These are phyloP conservation scores for Pygocentrus nattereri DNA, from an alignment of 2,797 vertebrate genomes.

Conservation along the genomic window DNA sequence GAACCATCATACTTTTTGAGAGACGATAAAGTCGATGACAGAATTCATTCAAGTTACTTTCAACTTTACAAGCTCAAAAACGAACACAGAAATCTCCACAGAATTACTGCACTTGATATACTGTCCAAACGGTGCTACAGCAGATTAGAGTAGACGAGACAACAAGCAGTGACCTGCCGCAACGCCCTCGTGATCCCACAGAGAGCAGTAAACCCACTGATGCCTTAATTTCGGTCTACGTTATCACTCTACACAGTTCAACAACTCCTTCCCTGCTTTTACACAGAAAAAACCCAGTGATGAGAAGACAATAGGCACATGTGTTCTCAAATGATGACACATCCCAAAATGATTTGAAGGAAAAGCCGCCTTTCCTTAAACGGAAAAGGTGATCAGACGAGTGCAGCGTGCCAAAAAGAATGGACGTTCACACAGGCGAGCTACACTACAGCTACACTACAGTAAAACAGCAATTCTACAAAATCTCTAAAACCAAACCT, in stretches of 20 bases:
- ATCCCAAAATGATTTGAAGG: neutral
- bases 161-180: neutral
- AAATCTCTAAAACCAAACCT: no score
- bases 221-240: neutral
- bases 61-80: no score
- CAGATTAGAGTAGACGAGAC: neutral
- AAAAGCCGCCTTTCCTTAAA: neutral
- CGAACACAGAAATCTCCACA: no score
- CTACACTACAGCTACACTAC: neutral
- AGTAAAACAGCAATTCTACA: neutral
- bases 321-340: constrained; percentile 20
- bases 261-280: constrained; percentile 12
- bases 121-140: neutral
- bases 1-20: neutral
- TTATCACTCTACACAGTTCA: neutral
- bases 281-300: neutral
- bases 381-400: neutral
- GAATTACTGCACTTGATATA: no score
- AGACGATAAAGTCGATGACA: no score
- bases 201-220: neutral
- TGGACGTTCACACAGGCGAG: neutral
- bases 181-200: neutral
- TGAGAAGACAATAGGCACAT: constrained; percentile 4
- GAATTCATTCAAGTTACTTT: no score
- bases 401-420: neutral